Evolutionary conservation across 2,113 vertebrate genomes (phyloP).

Genomic region (Sinocyclocheilus anophthalmus): DNA sequence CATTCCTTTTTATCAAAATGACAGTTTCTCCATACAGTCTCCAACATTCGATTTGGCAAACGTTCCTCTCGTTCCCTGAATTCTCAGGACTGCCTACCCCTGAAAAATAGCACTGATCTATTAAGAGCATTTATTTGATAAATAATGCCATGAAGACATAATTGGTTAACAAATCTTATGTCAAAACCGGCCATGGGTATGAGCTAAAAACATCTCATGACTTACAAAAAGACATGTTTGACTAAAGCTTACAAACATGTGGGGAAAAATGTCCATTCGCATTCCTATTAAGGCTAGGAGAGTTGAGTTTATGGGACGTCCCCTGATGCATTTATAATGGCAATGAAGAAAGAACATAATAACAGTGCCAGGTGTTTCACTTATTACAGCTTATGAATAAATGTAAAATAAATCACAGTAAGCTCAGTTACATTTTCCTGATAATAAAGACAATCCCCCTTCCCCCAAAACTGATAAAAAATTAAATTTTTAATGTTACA

Average conservation of each 20-base stretch:
- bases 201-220: neutral
- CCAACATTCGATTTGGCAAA: neutral
- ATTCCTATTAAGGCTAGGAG: neutral
- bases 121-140: conserved; percentile 4
- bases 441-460: neutral
- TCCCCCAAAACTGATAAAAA: too few species aligned
- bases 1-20: neutral
- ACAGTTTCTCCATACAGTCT: neutral
- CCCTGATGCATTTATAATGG: neutral
- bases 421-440: neutral
- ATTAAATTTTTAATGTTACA: too few species aligned
- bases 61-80: conserved; percentile 2
- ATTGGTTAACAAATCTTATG: neutral
- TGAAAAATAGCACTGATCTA: neutral
- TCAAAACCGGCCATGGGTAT: neutral
- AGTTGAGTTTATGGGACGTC: neutral
- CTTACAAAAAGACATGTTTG: neutral
- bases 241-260: neutral
- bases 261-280: neutral
- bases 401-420: neutral
- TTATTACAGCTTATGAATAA: neutral
- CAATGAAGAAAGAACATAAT: neutral
- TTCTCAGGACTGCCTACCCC: conserved; percentile 1
- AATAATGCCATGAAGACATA: neutral
- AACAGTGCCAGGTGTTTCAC: neutral